Conservation (phyloP, 2,888 invertebrate species). For the Mythimna ferrago region DNA sequence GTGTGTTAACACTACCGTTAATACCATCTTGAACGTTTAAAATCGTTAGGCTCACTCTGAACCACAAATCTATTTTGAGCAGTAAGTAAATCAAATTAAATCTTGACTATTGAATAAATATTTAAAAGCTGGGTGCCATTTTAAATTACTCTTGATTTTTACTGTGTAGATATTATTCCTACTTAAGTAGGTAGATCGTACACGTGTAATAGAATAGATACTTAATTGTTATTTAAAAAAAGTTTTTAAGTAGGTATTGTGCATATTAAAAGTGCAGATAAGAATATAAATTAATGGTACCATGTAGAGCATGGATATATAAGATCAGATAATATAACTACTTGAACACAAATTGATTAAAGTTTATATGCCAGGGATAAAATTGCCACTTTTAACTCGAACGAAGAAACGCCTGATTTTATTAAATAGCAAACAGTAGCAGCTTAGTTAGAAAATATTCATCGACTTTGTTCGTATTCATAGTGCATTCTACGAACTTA, state of each 20-base stretch:
- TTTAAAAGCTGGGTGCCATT: not conserved
- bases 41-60: not conserved
- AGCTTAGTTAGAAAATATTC: constrained; percentile 45
- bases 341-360: constrained; percentile 16
- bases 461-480: constrained; percentile 51
- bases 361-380: constrained; percentile 12
- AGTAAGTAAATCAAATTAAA: not conserved
- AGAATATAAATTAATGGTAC: not conserved
- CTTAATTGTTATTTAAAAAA: not conserved
- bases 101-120: not conserved
- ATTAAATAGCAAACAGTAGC: constrained; percentile 54
- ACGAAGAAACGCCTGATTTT: constrained; percentile 46
- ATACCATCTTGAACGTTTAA: too few relatives aligned
- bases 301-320: constrained; percentile 7
- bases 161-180: not conserved
- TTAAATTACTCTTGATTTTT: not conserved
- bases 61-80: not conserved
- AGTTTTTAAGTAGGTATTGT: not conserved
- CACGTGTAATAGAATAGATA: not conserved
- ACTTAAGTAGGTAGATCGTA: not conserved
- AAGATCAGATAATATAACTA: constrained; percentile 1
- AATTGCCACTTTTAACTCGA: constrained; percentile 52
- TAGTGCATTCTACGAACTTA: constrained; percentile 62
- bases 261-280: not conserved
- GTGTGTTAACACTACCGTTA: too few relatives aligned